phyloP scores from a whole-genome alignment of 2,888 invertebrate genomes.

The Amphipoea oculea region DNA sequence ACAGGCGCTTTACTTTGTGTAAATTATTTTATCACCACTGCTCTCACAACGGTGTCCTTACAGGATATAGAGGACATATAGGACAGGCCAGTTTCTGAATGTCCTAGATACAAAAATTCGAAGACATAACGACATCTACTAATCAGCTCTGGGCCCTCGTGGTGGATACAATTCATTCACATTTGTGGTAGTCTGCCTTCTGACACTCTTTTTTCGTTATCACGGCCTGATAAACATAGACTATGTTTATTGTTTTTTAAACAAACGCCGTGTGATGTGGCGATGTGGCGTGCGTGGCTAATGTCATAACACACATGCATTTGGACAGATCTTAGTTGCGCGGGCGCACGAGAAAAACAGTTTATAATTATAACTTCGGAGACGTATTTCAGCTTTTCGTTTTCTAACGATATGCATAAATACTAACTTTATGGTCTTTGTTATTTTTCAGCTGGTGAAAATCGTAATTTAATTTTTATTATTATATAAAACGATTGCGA shows the following conservation, averaged over 20 bases:
- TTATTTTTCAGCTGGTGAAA: neutral
- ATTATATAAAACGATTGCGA: neutral
- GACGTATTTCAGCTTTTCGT: neutral
- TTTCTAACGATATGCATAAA: neutral
- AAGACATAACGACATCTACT: too few species aligned
- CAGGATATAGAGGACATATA: too few species aligned
- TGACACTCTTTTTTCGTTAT: neutral
- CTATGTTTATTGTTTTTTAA: constrained; percentile 45
- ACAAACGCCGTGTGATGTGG: constrained; percentile 39
- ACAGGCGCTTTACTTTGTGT: neutral
- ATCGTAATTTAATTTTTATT: neutral
- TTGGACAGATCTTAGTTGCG: constrained; percentile 22
- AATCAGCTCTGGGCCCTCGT: too few species aligned
- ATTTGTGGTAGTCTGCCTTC: constrained; percentile 19
- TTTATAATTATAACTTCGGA: constrained; percentile 16
- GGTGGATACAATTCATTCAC: neutral
- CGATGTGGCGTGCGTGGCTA: constrained; percentile 24
- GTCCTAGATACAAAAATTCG: too few species aligned
- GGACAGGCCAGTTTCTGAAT: too few species aligned
- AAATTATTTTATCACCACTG: neutral
- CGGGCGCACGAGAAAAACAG: constrained; percentile 4
- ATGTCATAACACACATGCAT: constrained; percentile 48
- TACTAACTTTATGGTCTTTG: neutral
- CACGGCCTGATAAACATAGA: constrained; percentile 14
- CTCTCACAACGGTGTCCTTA: neutral